A percentile compares a stretch with the other conserved stretches of the same genome.
Evolutionary conservation across 2,797 vertebrate genomes (phyloP).

Genomic region (Pseudocheirus occidentalis): DNA sequence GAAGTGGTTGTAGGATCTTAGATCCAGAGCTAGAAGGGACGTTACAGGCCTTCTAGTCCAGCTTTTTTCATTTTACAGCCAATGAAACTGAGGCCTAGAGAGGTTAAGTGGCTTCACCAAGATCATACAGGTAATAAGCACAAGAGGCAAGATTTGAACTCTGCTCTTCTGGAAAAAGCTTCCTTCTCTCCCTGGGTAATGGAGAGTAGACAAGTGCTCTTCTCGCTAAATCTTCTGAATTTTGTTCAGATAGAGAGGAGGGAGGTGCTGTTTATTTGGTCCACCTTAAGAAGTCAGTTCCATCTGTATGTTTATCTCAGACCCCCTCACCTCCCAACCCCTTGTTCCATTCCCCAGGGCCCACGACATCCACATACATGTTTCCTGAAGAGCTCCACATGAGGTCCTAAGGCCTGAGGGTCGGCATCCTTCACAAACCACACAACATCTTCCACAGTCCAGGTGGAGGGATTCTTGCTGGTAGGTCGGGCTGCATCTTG

Average conservation of each 20-base stretch:
- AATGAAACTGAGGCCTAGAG: background rate
- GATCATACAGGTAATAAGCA: background rate
- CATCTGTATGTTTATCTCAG: background rate
- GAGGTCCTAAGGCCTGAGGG: slow-evolving; percentile 95
- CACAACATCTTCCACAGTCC: slow-evolving; percentile 95
- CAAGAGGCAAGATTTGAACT: background rate
- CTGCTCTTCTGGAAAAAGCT: background rate
- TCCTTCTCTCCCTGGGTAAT: background rate
- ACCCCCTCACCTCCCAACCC: background rate
- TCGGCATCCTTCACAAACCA: slow-evolving; percentile 97
- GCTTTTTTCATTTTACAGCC: background rate
- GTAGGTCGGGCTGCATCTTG: slow-evolving; percentile 86
- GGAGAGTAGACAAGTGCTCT: background rate
- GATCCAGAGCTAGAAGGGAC: background rate
- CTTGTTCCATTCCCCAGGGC: fast-evolving
- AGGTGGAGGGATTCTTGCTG: slow-evolving; percentile 92
- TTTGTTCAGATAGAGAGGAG: background rate
- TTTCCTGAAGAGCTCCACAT: slow-evolving; percentile 96
- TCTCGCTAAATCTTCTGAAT: background rate
- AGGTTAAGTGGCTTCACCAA: background rate
- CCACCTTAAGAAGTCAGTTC: background rate
- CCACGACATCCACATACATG: slow-evolving; percentile 87
- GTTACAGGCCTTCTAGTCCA: background rate
- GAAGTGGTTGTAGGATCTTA: background rate
- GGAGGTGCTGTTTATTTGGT: background rate